A percentile compares a stretch with the other conserved stretches of the same genome.
These are phyloP conservation scores for Corythaixoides concolor DNA, from an alignment of 2,113 vertebrate genomes.

Conservation along the genomic window DNA sequence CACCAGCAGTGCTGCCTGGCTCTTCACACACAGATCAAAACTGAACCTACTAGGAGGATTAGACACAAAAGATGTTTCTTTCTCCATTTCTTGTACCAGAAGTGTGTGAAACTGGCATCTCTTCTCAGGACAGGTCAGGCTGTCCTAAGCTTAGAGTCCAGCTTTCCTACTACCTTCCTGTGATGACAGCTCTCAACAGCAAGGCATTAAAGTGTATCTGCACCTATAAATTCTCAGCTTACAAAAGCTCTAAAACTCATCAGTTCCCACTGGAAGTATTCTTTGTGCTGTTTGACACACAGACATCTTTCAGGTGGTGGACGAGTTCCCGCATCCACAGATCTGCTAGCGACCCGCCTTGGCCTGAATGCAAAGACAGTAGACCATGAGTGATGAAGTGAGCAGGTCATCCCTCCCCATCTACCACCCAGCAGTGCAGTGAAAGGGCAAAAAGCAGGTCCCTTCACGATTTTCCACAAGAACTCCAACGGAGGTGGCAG, in stretches of 20 bases:
- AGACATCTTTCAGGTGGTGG: not conserved
- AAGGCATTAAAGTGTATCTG: not conserved
- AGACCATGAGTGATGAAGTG: fast-evolving
- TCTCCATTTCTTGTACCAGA: not conserved
- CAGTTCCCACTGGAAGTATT: not conserved
- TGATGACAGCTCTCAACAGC: not conserved
- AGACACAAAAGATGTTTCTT: not conserved
- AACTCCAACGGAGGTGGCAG: not conserved
- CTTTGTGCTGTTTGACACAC: not conserved
- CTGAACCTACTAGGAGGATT: not conserved
- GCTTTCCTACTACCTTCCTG: not conserved
- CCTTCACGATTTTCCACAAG: not conserved
- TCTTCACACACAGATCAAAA: not conserved
- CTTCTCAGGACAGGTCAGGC: not conserved
- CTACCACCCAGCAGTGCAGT: not conserved
- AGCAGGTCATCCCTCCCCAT: not conserved
- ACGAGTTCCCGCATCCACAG: not conserved
- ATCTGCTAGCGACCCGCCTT: fast-evolving
- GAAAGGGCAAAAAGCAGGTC: not conserved
- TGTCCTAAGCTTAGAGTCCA: not conserved
- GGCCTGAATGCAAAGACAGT: not conserved
- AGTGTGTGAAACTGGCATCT: not conserved
- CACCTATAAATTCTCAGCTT: not conserved
- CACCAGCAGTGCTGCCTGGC: not conserved
- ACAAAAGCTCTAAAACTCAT: not conserved